These are phyloP conservation scores for Criorhina ranunculi DNA, from an alignment of 2,888 invertebrate genomes.

Conservation along the genomic window DNA sequence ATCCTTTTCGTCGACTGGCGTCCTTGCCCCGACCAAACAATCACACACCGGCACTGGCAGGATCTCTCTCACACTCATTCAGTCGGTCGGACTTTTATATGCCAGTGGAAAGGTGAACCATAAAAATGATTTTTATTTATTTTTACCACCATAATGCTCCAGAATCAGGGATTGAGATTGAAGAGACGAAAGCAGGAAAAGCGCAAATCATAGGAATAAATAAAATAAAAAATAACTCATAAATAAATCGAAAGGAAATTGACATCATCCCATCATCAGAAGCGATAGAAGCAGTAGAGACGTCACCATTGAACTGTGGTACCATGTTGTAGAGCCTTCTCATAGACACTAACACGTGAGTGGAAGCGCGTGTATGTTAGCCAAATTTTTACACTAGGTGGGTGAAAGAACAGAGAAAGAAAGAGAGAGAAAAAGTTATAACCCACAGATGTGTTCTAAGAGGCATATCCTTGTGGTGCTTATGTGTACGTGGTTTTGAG, in stretches of 20 bases:
- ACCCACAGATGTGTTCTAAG: not conserved
- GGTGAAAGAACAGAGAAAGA: not conserved
- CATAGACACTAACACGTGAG: not conserved
- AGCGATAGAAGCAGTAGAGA: constrained; percentile 14
- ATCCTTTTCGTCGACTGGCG: constrained; percentile 26
- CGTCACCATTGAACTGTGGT: not conserved
- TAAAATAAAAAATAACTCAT: constrained; percentile 79
- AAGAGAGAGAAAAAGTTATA: not conserved
- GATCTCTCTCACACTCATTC: constrained; percentile 29
- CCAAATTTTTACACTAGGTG: constrained; percentile 6
- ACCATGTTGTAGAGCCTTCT: constrained; percentile 8
- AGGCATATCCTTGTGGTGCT: not conserved
- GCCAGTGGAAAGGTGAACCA: constrained; percentile 26
- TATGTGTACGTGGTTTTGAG: constrained; percentile 42
- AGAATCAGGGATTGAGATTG: constrained; percentile 11
- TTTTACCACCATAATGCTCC: constrained; percentile 44
- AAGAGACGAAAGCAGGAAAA: constrained; percentile 39
- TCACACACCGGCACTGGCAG: constrained; percentile 37
- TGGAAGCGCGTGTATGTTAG: not conserved
- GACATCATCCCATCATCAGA: constrained; percentile 68
- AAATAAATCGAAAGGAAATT: constrained; percentile 79
- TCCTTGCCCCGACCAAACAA: constrained; percentile 45
- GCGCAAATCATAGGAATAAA: constrained; percentile 77
- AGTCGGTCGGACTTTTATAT: constrained; percentile 29
- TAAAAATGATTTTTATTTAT: constrained; percentile 69